Base-by-base conservation (phyloP, 1,140 invertebrate genomes). In the Amyelois transitella region DNA sequence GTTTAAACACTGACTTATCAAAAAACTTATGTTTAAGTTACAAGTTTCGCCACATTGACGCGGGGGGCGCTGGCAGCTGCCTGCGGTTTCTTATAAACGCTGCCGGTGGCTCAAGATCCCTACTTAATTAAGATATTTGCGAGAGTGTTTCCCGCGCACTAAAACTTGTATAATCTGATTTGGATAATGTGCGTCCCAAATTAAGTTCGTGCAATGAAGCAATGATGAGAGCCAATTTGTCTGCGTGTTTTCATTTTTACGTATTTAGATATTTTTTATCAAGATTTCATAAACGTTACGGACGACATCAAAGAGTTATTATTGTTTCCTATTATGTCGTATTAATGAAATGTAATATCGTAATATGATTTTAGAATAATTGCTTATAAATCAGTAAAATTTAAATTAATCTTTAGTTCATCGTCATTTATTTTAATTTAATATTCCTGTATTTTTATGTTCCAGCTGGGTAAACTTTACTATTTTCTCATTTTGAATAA, bases 21-120 rank as follows among this genome's bases (percentile, higher is more conserved):
- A 84, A 86, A 87, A 87, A 87, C 84, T 87, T 87, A 87, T 80
- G 82, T 81, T 86, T 79, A 78, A 81, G 72, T 86, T 73, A 81
- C 70, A 81, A 80, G 69, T 81, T 82, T 75, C 62, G 51, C 72
- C 64, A 73, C 67, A 64, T 54, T 72, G 61, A 71, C 55, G 66
- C 49, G 56, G 62, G 62, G 55, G 55, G 52, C 45, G 19, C 19
- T 8, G 47, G 38, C 38, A 17, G 48, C 43, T 24, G 18, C 24
- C 58, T 65, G 44, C 50, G 49, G 49, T 56, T 53, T 44, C 51
- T 38, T 24, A 25, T 54, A 43, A 19, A 17, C 53, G 43, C 24
- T 48, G 43, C 45, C 22, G 19, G 12, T 18, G 19, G 43, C 48
- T 49, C 45, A 55, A 21, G 24, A 57, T 57, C 55, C 58, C 20